Evolutionary conservation across 2,888 invertebrate genomes (phyloP).

Genomic region (Drepana falcataria): DNA sequence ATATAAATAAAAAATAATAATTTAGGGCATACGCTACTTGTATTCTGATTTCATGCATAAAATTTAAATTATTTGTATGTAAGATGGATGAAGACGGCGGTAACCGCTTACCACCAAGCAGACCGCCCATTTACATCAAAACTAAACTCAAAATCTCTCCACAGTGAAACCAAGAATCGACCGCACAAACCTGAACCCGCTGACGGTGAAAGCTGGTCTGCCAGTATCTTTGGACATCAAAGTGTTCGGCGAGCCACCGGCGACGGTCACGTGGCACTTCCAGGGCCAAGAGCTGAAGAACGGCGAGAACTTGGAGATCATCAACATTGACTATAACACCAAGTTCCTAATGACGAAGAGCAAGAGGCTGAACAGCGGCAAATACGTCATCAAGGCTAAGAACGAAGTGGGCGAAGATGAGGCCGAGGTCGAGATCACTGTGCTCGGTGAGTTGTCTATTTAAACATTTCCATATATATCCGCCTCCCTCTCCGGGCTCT

Average conservation of each 20-base stretch:
- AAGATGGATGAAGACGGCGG: too few species aligned
- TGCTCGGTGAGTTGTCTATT: conserved; percentile 76
- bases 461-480: background rate
- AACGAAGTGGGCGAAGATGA: conserved; percentile 96
- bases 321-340: conserved; percentile 93
- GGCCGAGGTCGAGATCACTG: conserved; percentile 92
- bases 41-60: too few species aligned
- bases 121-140: background rate
- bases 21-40: too few species aligned
- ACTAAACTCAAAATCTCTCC: background rate
- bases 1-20: too few species aligned
- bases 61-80: too few species aligned
- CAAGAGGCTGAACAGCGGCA: conserved; percentile 89
- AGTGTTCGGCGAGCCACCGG: conserved; percentile 95
- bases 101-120: background rate
- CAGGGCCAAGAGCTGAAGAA: conserved; percentile 82
- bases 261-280: conserved; percentile 93
- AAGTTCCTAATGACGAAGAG: conserved; percentile 92
- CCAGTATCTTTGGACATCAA: conserved; percentile 92
- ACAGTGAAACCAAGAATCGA: conserved; percentile 96
- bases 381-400: conserved; percentile 92
- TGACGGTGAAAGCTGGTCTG: conserved; percentile 92
- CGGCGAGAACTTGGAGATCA: conserved; percentile 83
- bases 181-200: conserved; percentile 90
- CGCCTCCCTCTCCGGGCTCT: background rate